Base-by-base conservation (phyloP, 2,888 invertebrate species). In the Oscheius sp. region DNA sequence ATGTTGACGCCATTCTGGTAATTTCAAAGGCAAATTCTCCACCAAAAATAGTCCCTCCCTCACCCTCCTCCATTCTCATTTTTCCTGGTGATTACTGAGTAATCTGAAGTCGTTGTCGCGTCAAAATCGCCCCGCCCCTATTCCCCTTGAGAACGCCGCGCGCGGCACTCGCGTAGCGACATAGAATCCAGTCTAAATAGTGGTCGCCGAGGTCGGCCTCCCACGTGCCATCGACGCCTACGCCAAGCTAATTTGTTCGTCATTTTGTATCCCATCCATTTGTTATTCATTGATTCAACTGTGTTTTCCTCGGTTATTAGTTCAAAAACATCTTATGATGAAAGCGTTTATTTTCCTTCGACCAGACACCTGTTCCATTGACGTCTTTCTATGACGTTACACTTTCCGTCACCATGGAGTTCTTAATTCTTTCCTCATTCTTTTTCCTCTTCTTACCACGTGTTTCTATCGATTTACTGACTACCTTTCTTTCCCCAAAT, bases 101-200 rank as follows among this genome's bases (percentile, higher is more conserved):
- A 56, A 56, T 56, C 56, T 56, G 33, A n/a, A n/a, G n/a, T n/a
- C 33, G 56, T 38, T 38, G 33, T 17, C 56, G 36, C 33, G 36
- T 17, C n/a, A n/a, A n/a, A n/a, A n/a, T 8, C 32, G 54, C 26
- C 54, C 32, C 57, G 41, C 57, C 38, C 24, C 51, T 24, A 26
- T n/a, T 30, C 28, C n/a, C 22, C 20, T n/a, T 26, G 57, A 14
- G 57, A 6, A 12, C 6, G 57, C 38, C 57, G 57, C 57, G 24
- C 38, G 57, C 57, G 57, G 24, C 41, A 12, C 38, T n/a, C 57
- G 33, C 38, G 26, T 12, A 12, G 33, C 36, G 57, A 57, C 17
- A 22, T 24, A n/a, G 36, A 57, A 20, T 57, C 57, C 57, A 57
- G 57, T 57, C 57, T 33, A n/a, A 57, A 57, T 57, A 57, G 57